Evolutionary conservation across 2,113 vertebrate species (phyloP).

Genomic region (Poeciliopsis occidentalis): DNA sequence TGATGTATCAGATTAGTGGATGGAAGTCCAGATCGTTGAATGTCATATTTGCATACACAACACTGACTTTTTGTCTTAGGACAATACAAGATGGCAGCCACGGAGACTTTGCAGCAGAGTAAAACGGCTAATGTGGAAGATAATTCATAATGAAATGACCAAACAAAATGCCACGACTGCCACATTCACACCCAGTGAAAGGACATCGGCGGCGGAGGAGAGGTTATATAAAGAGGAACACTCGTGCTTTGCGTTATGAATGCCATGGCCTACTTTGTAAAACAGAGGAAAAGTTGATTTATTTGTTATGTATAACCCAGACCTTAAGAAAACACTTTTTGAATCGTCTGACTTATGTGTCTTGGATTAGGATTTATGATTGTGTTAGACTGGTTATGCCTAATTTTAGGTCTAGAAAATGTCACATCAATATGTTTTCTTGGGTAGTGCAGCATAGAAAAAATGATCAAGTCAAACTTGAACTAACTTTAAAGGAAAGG

Average conservation of each 20-base stretch:
- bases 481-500: no score
- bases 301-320: neutral
- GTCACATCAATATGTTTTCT: neutral
- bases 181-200: slow-evolving; percentile 65
- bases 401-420: neutral
- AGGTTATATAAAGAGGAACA: slow-evolving; percentile 38
- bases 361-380: neutral
- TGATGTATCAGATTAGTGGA: slow-evolving; percentile 74
- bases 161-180: slow-evolving; percentile 74
- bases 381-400: neutral
- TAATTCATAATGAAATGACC: slow-evolving; percentile 69
- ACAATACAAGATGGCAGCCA: slow-evolving; percentile 64
- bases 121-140: slow-evolving; percentile 72
- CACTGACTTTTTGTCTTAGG: slow-evolving; percentile 70
- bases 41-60: slow-evolving; percentile 83
- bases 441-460: neutral
- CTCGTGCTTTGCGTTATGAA: slow-evolving; percentile 41
- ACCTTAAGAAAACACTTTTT: neutral
- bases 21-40: slow-evolving; percentile 71
- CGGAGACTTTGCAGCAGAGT: slow-evolving; percentile 49
- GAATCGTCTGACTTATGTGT: neutral
- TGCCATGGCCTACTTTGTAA: neutral
- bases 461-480: neutral
- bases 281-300: neutral
- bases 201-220: slow-evolving; percentile 50